Conservation (phyloP, 2,797 vertebrate genomes). For the Chrosomus eos region DNA sequence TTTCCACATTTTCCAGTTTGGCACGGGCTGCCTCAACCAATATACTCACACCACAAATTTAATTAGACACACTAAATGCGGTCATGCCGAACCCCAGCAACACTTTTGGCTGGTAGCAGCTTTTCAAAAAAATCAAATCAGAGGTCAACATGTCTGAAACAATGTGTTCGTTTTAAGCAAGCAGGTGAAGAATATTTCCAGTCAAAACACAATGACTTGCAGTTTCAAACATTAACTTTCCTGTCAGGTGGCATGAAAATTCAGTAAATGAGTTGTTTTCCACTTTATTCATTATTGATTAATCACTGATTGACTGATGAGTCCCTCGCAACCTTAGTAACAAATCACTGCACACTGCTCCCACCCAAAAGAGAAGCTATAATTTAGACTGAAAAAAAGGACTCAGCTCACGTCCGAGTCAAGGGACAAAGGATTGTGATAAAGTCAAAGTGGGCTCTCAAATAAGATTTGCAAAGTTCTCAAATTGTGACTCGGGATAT, state of each 20-base stretch:
- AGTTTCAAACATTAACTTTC: constrained; percentile 22
- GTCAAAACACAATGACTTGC: constrained; percentile 26
- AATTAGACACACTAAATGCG: constrained; percentile 25
- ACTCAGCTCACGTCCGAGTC: neutral
- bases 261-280: neutral
- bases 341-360: constrained; percentile 14
- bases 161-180: neutral
- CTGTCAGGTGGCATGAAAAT: constrained; percentile 2
- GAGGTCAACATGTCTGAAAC: neutral
- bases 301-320: neutral
- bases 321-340: neutral
- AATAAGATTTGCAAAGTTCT: neutral
- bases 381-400: neutral
- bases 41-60: constrained; percentile 44
- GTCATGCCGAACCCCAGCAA: neutral
- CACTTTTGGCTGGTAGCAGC: neutral
- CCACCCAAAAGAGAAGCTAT: neutral
- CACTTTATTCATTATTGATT: constrained; percentile 7
- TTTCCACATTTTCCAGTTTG: constrained; percentile 25
- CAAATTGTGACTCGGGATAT: neutral
- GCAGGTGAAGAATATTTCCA: neutral
- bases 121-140: neutral
- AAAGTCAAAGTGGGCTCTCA: neutral
- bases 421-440: neutral
- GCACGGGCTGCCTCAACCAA: constrained; percentile 26